phyloP scores from a whole-genome alignment of 2,113 vertebrate genomes.

The Amblyornis subalaris region DNA sequence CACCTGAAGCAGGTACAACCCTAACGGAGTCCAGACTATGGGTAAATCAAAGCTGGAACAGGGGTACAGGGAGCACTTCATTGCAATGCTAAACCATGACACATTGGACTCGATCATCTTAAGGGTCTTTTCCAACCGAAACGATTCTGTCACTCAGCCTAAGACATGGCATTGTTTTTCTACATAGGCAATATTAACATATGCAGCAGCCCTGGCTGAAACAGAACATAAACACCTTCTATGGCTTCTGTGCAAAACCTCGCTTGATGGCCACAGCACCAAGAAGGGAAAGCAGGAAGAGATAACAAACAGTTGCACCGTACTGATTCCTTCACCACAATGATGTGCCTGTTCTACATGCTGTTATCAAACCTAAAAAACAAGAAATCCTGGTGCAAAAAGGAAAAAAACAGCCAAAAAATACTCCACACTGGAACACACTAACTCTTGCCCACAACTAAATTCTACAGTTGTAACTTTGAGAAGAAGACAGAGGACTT shows the following conservation, averaged over 20 bases:
- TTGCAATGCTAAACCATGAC: not conserved
- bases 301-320: not conserved
- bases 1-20: not conserved
- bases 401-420: not conserved
- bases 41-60: not conserved
- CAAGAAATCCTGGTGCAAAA: not conserved
- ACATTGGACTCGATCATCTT: fast-evolving
- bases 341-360: not conserved
- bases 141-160: not conserved
- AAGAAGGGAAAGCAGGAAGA: not conserved
- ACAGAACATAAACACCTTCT: not conserved
- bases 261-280: not conserved
- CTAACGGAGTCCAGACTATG: not conserved
- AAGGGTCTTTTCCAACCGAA: not conserved
- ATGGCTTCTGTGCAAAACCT: not conserved
- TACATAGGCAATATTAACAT: not conserved
- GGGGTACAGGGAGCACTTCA: not conserved
- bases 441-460: not conserved
- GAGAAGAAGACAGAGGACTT: not conserved
- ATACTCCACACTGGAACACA: not conserved
- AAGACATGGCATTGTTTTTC: not conserved
- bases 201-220: not conserved
- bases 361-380: not conserved
- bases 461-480: not conserved
- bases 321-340: not conserved